phyloP scores from a whole-genome alignment of 1,140 invertebrate genomes.

The Dendroctonus ponderosae region DNA sequence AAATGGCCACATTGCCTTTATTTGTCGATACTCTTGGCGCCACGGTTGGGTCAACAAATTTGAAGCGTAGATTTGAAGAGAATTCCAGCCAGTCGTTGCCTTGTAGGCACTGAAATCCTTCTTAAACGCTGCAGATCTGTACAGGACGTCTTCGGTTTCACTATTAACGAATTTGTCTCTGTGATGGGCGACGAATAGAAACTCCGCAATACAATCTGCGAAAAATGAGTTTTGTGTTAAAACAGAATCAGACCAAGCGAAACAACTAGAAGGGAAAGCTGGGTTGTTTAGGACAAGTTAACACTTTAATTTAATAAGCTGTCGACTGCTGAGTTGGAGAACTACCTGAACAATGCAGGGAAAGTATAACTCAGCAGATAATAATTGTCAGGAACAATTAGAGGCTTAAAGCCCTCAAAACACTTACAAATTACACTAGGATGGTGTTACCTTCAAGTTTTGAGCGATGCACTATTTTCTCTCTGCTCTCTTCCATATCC shows the following conservation, averaged over 20 bases:
- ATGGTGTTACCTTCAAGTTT: constrained; percentile 67
- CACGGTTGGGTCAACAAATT: constrained; percentile 84
- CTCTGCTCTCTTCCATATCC: constrained; percentile 72
- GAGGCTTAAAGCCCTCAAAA: not conserved
- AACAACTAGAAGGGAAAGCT: not conserved
- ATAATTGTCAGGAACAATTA: not conserved
- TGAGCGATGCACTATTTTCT: constrained; percentile 68
- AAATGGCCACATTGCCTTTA: constrained; percentile 60
- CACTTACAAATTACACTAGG: not conserved
- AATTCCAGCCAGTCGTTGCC: constrained; percentile 77
- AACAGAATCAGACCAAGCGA: not conserved
- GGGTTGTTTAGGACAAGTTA: not conserved
- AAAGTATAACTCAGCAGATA: not conserved
- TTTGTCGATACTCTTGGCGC: constrained; percentile 78
- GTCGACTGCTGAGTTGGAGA: not conserved
- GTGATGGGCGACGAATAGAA: constrained; percentile 73
- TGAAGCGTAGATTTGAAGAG: constrained; percentile 78
- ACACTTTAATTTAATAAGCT: not conserved
- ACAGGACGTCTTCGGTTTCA: constrained; percentile 72
- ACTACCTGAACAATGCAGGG: not conserved
- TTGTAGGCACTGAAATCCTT: constrained; percentile 76
- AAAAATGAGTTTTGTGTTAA: constrained; percentile 29
- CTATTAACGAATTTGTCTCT: constrained; percentile 74
- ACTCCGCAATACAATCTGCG: constrained; percentile 74
- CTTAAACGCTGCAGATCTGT: constrained; percentile 66